Percentiles rank a stretch among this genome's conserved stretches.
Evolutionary conservation across 2,888 invertebrate species (phyloP).

Genomic region (Thymelicus acteon): DNA sequence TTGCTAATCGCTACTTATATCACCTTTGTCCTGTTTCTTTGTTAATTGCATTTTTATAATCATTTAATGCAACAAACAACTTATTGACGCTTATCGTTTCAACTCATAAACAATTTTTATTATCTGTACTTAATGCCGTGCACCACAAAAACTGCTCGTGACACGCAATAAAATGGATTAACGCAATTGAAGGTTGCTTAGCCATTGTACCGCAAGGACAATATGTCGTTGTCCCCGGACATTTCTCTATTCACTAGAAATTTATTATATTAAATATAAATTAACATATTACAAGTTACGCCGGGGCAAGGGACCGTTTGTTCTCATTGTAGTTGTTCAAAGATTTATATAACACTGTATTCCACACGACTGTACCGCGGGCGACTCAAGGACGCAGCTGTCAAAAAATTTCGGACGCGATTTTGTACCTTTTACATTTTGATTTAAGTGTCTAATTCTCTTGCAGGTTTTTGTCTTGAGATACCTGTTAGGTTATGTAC

Average conservation of each 20-base stretch:
- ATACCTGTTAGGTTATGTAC: not conserved
- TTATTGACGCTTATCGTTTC: conserved; percentile 15
- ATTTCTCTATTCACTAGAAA: conserved; percentile 66
- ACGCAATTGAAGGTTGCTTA: conserved; percentile 67
- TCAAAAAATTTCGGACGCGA: conserved; percentile 24
- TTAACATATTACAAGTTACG: conserved; percentile 76
- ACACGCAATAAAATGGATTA: conserved; percentile 83
- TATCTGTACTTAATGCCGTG: conserved; percentile 43
- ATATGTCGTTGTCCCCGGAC: conserved; percentile 55
- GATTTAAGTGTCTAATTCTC: conserved; percentile 18
- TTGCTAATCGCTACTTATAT: too few relatives aligned
- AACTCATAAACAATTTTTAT: conserved; percentile 30
- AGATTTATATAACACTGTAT: conserved; percentile 63
- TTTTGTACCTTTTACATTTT: conserved; percentile 27
- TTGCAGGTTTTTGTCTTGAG: not conserved
- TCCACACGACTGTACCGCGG: conserved; percentile 63
- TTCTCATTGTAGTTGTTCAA: conserved; percentile 65
- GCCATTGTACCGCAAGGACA: conserved; percentile 52
- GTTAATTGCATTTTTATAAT: conserved; percentile 9
- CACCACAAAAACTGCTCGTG: conserved; percentile 61
- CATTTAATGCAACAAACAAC: not conserved
- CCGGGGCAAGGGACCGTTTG: conserved; percentile 66
- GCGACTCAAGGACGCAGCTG: conserved; percentile 23
- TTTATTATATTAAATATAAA: conserved; percentile 81
- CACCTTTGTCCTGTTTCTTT: not conserved